Percentiles rank a stretch among this genome's conserved stretches.
These are phyloP conservation scores for Corythoichthys intestinalis DNA, from an alignment of 2,113 vertebrate genomes.

Conservation along the genomic window DNA sequence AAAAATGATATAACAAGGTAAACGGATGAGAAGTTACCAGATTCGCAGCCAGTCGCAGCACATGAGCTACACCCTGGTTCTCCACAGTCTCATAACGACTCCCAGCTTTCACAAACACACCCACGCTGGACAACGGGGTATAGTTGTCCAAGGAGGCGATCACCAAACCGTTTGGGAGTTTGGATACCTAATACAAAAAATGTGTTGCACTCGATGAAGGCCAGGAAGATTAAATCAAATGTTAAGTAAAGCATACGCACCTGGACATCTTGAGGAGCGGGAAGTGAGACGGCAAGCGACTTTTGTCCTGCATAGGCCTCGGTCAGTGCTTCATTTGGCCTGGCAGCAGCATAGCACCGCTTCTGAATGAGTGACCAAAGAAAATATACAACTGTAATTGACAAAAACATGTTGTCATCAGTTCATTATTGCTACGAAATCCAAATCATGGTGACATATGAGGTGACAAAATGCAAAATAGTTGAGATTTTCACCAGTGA, in stretches of 20 bases:
- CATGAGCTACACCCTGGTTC: slow-evolving; percentile 82
- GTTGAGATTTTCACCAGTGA: not conserved
- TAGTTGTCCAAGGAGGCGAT: slow-evolving; percentile 89
- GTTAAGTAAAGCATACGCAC: slow-evolving; percentile 25
- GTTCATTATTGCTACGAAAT: not conserved
- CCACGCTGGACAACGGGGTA: slow-evolving; percentile 81
- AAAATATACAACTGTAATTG: not conserved
- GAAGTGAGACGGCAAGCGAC: slow-evolving; percentile 11
- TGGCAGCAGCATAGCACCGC: slow-evolving; percentile 62
- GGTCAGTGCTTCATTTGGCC: slow-evolving; percentile 46
- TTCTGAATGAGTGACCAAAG: slow-evolving; percentile 38
- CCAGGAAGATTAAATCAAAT: not conserved
- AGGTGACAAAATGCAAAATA: not conserved
- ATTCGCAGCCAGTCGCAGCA: slow-evolving; percentile 83
- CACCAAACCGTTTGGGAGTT: slow-evolving; percentile 85
- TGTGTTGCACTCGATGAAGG: not conserved
- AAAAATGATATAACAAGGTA: not conserved
- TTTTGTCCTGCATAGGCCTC: slow-evolving; percentile 38
- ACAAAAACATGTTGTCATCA: not conserved
- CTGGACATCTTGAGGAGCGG: slow-evolving; percentile 59
- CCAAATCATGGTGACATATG: not conserved
- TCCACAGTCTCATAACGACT: slow-evolving; percentile 80
- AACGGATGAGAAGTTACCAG: slow-evolving; percentile 71
- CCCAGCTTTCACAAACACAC: slow-evolving; percentile 88
- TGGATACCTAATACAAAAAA: slow-evolving; percentile 78